Evolutionary conservation across 2,113 vertebrate species (phyloP).

Genomic region (Danionella cerebrum): DNA sequence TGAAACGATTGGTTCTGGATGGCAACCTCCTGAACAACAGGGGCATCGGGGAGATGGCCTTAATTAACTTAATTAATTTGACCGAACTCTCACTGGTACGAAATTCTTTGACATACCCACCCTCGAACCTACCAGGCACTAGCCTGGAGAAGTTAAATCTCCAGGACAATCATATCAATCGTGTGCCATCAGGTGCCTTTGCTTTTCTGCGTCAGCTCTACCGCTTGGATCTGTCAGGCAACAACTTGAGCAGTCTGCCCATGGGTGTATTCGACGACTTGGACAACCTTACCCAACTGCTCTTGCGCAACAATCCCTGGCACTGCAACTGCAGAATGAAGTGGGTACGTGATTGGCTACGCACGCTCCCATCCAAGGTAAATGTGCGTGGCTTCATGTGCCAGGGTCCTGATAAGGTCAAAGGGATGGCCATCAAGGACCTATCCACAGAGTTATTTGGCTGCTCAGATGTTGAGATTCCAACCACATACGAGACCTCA

Average conservation of each 20-base stretch:
- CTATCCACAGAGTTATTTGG: conserved; percentile 85
- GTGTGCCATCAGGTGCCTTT: conserved; percentile 85
- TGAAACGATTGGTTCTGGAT: conserved; percentile 93
- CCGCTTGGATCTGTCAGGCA: conserved; percentile 92
- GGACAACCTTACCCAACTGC: conserved; percentile 95
- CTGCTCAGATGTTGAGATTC: conserved; percentile 70
- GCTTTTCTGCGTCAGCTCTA: conserved; percentile 90
- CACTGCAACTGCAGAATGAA: conserved; percentile 97
- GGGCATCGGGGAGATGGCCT: conserved; percentile 89
- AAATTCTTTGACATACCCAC: conserved; percentile 88
- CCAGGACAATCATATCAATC: conserved; percentile 97
- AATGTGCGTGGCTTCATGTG: conserved; percentile 99
- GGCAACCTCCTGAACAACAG: conserved; percentile 95
- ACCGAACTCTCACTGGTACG: conserved; percentile 92
- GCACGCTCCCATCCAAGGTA: conserved; percentile 81
- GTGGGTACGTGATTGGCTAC: conserved; percentile 96
- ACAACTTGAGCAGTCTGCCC: conserved; percentile 93
- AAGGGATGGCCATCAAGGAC: conserved; percentile 98
- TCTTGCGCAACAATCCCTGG: conserved; percentile 97
- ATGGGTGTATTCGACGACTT: conserved; percentile 93
- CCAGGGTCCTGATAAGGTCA: conserved; percentile 94
- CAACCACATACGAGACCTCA: conserved; percentile 74
- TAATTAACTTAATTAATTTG: conserved; percentile 87
- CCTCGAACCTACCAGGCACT: conserved; percentile 85
- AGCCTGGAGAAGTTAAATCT: conserved; percentile 92